phyloP scores from a whole-genome alignment of 2,113 vertebrate genomes.

The Gallinago jamesoni region DNA sequence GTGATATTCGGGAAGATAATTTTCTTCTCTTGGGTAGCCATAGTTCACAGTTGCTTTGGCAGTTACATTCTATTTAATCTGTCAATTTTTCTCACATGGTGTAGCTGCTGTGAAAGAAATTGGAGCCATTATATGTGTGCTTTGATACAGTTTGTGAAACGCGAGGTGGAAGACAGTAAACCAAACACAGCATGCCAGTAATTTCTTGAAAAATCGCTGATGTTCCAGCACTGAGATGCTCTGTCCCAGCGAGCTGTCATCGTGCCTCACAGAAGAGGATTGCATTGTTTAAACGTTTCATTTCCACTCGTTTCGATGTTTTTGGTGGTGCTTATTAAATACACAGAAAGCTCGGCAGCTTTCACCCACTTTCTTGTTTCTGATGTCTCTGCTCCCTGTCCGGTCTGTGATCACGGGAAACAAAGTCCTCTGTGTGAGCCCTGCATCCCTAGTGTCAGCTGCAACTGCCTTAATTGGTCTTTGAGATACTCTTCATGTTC shows the following conservation, averaged over 20 bases:
- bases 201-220: constrained; percentile 66
- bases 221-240: constrained; percentile 4
- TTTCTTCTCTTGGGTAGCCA: constrained; percentile 41
- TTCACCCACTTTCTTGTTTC: neutral
- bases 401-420: neutral
- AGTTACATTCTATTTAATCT: constrained; percentile 72
- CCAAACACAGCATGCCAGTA: constrained; percentile 66
- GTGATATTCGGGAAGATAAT: neutral
- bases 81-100: constrained; percentile 68
- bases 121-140: constrained; percentile 65
- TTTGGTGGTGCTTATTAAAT: neutral
- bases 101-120: constrained; percentile 72
- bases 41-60: constrained; percentile 55
- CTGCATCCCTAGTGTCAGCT: neutral
- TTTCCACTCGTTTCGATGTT: neutral
- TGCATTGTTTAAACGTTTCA: neutral
- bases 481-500: neutral
- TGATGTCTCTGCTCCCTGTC: neutral
- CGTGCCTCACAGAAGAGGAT: neutral
- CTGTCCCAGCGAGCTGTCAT: constrained; percentile 22
- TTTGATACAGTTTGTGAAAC: constrained; percentile 75
- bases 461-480: neutral
- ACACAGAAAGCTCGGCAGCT: neutral
- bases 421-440: neutral
- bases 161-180: constrained; percentile 67